Percentiles rank a stretch among this genome's conserved stretches.
These are phyloP conservation scores for Buathra laborator DNA, from an alignment of 2,888 invertebrate species.

Conservation along the genomic window DNA sequence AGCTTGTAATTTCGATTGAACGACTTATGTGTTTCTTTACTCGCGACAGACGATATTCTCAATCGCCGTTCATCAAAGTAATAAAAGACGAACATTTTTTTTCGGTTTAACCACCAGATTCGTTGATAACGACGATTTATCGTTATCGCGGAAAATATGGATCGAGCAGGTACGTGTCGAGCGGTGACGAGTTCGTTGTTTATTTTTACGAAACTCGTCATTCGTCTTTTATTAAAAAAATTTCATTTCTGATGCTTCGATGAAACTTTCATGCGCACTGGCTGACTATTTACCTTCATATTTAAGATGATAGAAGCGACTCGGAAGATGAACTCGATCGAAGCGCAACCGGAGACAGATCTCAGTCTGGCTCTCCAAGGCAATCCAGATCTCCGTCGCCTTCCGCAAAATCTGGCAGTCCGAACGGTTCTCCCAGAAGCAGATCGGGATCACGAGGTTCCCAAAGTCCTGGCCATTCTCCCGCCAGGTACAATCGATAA, in stretches of 20 bases:
- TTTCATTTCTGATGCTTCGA: background rate
- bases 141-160: constrained; percentile 40
- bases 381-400: constrained; percentile 72
- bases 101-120: background rate
- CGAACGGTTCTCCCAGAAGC: constrained; percentile 67
- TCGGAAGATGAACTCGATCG: constrained; percentile 75
- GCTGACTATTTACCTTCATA: too few species aligned
- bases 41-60: background rate
- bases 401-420: constrained; percentile 72
- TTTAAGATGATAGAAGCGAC: constrained; percentile 74
- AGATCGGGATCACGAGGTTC: constrained; percentile 72
- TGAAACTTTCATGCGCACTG: too few species aligned
- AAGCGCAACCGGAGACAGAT: constrained; percentile 48
- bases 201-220: background rate
- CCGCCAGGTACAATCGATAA: constrained; percentile 69
- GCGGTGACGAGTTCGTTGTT: constrained; percentile 5
- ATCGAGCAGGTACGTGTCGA: constrained; percentile 47
- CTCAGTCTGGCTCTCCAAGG: constrained; percentile 50
- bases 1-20: constrained; percentile 28
- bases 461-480: constrained; percentile 72
- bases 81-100: background rate
- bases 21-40: background rate
- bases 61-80: background rate
- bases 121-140: constrained; percentile 4
- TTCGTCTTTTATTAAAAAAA: background rate